These are phyloP conservation scores for Ptyas mucosa DNA, from an alignment of 2,113 vertebrate species.

Conservation along the genomic window DNA sequence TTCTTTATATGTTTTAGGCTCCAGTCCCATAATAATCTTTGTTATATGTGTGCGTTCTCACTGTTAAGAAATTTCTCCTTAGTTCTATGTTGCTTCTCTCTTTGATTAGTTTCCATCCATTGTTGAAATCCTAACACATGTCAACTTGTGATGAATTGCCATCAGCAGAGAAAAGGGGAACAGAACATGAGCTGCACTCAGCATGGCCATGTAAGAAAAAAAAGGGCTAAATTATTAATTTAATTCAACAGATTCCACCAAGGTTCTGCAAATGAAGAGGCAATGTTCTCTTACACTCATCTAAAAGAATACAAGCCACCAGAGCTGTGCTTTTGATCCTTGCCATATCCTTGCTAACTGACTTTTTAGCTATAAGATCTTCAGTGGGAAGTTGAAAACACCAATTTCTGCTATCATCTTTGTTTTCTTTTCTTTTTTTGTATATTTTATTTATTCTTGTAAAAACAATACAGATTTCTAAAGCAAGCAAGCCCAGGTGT, in stretches of 20 bases:
- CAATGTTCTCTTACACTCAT: background rate
- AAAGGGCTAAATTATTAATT: background rate
- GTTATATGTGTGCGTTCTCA: background rate
- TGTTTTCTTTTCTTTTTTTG: background rate
- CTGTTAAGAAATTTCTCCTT: background rate
- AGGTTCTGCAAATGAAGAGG: background rate
- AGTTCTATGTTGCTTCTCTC: background rate
- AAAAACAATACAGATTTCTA: constrained; percentile 14
- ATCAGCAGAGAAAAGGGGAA: background rate
- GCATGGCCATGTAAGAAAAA: background rate
- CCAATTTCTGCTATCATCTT: background rate
- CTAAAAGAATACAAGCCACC: background rate
- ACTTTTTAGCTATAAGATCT: background rate
- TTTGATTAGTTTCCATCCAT: background rate
- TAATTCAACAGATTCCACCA: background rate
- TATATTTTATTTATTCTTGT: background rate
- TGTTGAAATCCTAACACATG: background rate
- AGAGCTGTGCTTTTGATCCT: background rate
- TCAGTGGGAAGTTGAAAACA: background rate
- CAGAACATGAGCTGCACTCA: background rate
- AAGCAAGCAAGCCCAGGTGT: background rate
- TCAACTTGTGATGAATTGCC: background rate
- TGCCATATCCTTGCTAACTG: background rate
- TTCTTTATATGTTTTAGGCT: too few species aligned
- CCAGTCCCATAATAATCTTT: too few species aligned